A percentile compares a stretch with the other conserved stretches of the same genome.
phyloP scores from a whole-genome alignment of 2,797 vertebrate species.

The Lepus townsendii region DNA sequence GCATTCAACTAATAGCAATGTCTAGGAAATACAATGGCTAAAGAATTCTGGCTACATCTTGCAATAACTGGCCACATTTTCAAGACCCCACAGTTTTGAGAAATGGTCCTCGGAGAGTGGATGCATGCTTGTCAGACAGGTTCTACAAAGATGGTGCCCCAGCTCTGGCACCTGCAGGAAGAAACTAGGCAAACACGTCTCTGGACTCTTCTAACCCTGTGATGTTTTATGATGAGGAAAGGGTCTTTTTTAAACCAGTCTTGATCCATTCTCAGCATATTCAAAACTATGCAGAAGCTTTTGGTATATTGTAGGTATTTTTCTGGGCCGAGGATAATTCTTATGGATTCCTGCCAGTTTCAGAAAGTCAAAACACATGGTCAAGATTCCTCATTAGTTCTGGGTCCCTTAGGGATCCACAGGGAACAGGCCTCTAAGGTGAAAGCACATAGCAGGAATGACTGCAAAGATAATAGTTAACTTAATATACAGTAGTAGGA shows the following conservation, averaged over 20 bases:
- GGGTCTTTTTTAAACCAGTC: not conserved
- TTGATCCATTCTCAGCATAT: not conserved
- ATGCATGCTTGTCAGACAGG: not conserved
- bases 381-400: not conserved
- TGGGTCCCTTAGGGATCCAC: not conserved
- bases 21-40: not conserved
- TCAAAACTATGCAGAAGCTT: not conserved
- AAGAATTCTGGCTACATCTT: slow-evolving; percentile 43
- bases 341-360: not conserved
- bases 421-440: not conserved
- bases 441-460: not conserved
- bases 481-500: not conserved
- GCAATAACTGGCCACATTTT: not conserved
- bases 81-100: not conserved
- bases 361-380: slow-evolving; percentile 26
- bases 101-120: not conserved
- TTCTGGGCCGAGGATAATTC: slow-evolving; percentile 39
- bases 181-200: not conserved
- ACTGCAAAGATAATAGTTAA: not conserved
- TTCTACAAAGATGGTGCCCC: not conserved
- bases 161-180: not conserved
- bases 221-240: slow-evolving; percentile 10
- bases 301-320: not conserved
- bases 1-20: slow-evolving; percentile 20
- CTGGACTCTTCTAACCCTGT: not conserved